phyloP scores from a whole-genome alignment of 1,140 invertebrate genomes.

The Caerostris darwini region DNA sequence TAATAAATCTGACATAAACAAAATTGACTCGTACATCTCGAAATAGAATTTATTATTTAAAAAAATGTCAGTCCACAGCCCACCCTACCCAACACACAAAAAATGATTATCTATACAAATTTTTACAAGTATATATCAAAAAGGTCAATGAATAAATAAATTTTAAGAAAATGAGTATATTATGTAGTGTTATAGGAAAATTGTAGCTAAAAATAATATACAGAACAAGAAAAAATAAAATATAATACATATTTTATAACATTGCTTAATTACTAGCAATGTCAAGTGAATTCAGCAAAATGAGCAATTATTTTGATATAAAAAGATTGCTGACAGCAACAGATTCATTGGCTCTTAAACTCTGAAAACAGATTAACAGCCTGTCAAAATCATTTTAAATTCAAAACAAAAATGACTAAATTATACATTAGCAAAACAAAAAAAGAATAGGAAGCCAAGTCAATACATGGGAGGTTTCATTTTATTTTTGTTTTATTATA shows the following conservation, averaged over 20 bases:
- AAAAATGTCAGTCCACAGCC: neutral
- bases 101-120: slow-evolving; percentile 51
- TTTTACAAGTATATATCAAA: slow-evolving; percentile 59
- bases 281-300: neutral
- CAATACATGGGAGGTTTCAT: neutral
- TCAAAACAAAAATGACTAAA: slow-evolving; percentile 26
- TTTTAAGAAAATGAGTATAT: slow-evolving; percentile 53
- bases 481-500: neutral
- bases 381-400: neutral
- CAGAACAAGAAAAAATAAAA: neutral
- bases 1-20: slow-evolving; percentile 50
- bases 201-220: slow-evolving; percentile 17
- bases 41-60: slow-evolving; percentile 48
- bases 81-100: slow-evolving; percentile 10
- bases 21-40: neutral
- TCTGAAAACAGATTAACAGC: neutral
- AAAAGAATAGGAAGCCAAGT: slow-evolving; percentile 11
- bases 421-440: neutral
- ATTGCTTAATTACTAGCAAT: neutral
- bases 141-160: slow-evolving; percentile 55
- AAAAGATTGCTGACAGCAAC: neutral
- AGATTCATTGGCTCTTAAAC: neutral
- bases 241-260: slow-evolving; percentile 24
- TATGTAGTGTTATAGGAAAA: neutral
- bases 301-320: slow-evolving; percentile 34